phyloP scores from a whole-genome alignment of 1,140 invertebrate species.

The Spodoptera litura region DNA sequence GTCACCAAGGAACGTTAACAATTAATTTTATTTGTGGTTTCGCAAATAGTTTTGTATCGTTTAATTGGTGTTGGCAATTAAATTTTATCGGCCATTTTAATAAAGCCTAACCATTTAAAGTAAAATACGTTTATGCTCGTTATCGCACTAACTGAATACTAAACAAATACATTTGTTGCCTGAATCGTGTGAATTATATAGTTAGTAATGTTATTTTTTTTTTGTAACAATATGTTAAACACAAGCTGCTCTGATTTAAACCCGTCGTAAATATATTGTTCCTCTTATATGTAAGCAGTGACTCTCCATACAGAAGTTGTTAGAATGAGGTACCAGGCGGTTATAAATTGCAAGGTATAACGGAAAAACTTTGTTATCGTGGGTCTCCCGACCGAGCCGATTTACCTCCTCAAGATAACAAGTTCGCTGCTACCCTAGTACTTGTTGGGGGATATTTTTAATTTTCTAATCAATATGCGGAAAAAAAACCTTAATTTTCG shows the following conservation, averaged over 20 bases:
- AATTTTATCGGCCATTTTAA: conserved; percentile 26
- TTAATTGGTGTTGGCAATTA: conserved; percentile 5
- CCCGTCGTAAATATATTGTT: neutral
- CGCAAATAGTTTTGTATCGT: conserved; percentile 17
- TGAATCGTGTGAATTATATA: too few relatives aligned
- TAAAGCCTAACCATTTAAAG: conserved; percentile 11
- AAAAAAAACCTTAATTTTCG: conserved; percentile 36
- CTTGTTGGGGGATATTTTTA: conserved; percentile 38
- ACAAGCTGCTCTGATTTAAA: too few relatives aligned
- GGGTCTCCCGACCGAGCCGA: conserved; percentile 16
- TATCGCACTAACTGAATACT: neutral
- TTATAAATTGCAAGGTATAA: conserved; percentile 56
- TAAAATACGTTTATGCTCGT: neutral
- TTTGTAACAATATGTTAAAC: too few relatives aligned
- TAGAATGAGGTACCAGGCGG: conserved; percentile 31
- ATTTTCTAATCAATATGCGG: conserved; percentile 46
- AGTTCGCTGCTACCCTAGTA: conserved; percentile 48
- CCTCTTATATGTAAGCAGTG: conserved; percentile 12
- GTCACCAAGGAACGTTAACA: neutral
- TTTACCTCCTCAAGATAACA: conserved; percentile 50
- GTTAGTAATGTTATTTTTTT: too few relatives aligned
- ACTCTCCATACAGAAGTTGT: conserved; percentile 9
- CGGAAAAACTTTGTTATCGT: conserved; percentile 56
- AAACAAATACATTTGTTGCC: neutral
- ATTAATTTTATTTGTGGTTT: neutral